phyloP scores from a whole-genome alignment of 2,113 vertebrate species.

The Pelmatolapia mariae region DNA sequence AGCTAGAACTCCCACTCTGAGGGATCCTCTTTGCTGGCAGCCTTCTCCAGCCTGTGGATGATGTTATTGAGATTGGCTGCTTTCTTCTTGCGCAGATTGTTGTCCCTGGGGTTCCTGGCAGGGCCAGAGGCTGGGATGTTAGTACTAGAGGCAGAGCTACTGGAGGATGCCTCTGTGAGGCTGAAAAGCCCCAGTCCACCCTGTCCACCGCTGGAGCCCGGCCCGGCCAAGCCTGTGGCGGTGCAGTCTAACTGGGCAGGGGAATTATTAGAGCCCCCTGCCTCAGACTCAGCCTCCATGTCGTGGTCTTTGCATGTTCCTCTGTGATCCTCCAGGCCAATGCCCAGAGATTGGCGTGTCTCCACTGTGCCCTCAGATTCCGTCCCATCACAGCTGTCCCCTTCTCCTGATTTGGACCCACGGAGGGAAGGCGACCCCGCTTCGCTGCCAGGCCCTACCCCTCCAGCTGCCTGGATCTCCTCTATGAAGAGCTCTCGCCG shows the following conservation, averaged over 20 bases:
- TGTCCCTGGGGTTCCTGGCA: conserved; percentile 88
- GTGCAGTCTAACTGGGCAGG: conserved; percentile 73
- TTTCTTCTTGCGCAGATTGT: conserved; percentile 94
- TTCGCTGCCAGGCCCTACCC: conserved; percentile 73
- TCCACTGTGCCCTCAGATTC: conserved; percentile 85
- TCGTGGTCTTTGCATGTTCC: conserved; percentile 71
- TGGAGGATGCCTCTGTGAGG: conserved; percentile 82
- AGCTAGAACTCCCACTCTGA: conserved; percentile 95
- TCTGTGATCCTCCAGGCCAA: conserved; percentile 74
- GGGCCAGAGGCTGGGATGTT: conserved; percentile 71
- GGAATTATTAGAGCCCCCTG: conserved; percentile 76
- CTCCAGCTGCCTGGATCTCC: conserved; percentile 93
- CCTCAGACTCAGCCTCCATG: conserved; percentile 76
- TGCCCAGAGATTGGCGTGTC: conserved; percentile 69
- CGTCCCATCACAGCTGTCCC: conserved; percentile 95
- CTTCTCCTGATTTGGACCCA: conserved; percentile 84
- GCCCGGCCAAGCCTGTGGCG: conserved; percentile 77
- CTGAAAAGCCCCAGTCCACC: conserved; percentile 82
- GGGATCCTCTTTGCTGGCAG: conserved; percentile 92
- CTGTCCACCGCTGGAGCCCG: conserved; percentile 80
- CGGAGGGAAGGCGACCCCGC: conserved; percentile 84
- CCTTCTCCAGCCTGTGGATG: conserved; percentile 96
- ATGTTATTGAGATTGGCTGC: conserved; percentile 98
- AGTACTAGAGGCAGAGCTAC: conserved; percentile 70
- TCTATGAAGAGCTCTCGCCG: conserved; percentile 96